phyloP scores from a whole-genome alignment of 2,797 vertebrate species.

The Tragelaphus eurycerus region DNA sequence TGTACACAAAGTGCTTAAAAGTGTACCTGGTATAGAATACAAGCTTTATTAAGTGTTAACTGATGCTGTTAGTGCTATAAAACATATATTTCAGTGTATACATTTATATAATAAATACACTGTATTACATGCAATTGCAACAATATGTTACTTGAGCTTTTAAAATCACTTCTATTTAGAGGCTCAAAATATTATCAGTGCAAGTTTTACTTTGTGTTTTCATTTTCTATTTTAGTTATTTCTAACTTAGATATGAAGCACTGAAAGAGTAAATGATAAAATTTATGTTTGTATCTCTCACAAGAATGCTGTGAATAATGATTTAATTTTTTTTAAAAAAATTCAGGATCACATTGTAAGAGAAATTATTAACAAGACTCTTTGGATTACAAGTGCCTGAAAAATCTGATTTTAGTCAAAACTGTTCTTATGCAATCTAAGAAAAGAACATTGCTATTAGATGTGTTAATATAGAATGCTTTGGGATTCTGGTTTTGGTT shows the following conservation, averaged over 20 bases:
- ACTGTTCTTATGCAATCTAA: neutral
- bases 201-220: neutral
- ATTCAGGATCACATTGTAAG: neutral
- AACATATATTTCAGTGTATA: neutral
- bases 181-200: neutral
- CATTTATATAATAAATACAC: neutral
- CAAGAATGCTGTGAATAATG: neutral
- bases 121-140: neutral
- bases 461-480: constrained; percentile 20
- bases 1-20: neutral
- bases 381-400: neutral
- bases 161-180: neutral
- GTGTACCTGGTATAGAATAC: neutral
- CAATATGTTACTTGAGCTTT: neutral
- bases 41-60: neutral
- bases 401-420: constrained; percentile 4
- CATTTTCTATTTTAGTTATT: neutral
- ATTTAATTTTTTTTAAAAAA: neutral
- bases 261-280: neutral
- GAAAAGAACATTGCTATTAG: neutral
- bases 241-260: neutral
- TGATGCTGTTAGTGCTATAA: neutral
- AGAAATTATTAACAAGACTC: neutral
- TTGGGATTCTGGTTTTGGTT: neutral
- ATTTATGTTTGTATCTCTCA: neutral